Conservation (phyloP, 2,113 vertebrate genomes). For the Charadrius vociferus region DNA sequence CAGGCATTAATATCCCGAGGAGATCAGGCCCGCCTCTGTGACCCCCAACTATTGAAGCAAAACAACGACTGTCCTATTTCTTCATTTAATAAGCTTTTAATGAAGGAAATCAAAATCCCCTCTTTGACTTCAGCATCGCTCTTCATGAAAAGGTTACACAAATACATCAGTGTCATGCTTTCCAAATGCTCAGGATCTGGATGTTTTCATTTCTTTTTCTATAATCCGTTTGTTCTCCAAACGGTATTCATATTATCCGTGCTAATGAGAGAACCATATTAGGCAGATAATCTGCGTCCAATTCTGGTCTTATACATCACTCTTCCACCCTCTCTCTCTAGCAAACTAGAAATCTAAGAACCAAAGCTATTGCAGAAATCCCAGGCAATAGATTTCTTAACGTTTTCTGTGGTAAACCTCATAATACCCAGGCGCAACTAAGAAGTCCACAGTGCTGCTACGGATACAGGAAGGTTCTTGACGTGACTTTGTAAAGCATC, state of each 20-base stretch:
- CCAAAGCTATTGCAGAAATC: not conserved
- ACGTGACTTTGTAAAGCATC: not conserved
- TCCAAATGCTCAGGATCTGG: conserved; percentile 43
- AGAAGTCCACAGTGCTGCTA: not conserved
- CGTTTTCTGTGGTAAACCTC: not conserved
- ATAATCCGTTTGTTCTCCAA: conserved; percentile 41
- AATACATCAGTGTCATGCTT: conserved; percentile 70
- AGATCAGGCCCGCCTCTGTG: conserved; percentile 74
- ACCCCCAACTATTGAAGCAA: conserved; percentile 75
- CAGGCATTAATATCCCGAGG: conserved; percentile 82
- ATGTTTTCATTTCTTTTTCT: conserved; percentile 4
- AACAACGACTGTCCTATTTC: conserved; percentile 75
- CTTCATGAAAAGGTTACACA: conserved; percentile 71
- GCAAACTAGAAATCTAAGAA: not conserved
- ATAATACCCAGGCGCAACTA: not conserved
- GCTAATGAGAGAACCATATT: not conserved
- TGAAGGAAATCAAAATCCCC: conserved; percentile 74
- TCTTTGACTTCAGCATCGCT: conserved; percentile 56
- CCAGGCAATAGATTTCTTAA: not conserved
- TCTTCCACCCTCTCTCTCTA: not conserved
- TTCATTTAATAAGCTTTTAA: conserved; percentile 81
- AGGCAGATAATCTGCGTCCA: conserved; percentile 24
- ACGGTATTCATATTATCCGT: not conserved
- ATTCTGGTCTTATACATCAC: not conserved
- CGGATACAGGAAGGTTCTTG: not conserved